Conservation (phyloP, 2,797 vertebrate genomes). For the Coluber constrictor region DNA sequence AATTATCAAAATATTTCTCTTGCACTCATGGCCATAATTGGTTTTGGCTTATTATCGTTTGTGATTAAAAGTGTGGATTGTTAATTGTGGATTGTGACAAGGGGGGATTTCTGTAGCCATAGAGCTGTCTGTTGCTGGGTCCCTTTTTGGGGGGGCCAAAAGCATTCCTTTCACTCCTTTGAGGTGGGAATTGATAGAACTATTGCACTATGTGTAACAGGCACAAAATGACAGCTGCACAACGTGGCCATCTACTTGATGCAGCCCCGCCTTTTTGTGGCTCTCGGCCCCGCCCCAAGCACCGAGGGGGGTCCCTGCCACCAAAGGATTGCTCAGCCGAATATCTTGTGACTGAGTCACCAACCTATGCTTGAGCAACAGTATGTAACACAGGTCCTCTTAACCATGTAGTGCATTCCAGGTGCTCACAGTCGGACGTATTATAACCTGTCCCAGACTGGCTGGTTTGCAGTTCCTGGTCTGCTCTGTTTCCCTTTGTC, state of each 20-base stretch:
- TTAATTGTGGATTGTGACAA: neutral
- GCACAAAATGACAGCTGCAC: neutral
- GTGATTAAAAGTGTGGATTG: neutral
- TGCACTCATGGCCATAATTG: neutral
- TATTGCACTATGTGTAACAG: neutral
- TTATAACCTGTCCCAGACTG: neutral
- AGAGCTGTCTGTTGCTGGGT: neutral
- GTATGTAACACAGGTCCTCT: neutral
- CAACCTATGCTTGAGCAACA: neutral
- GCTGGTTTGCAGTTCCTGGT: neutral
- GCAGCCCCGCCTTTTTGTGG: neutral
- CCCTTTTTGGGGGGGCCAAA: neutral
- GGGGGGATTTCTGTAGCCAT: neutral
- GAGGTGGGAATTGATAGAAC: neutral
- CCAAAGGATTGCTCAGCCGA: neutral
- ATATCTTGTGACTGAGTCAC: neutral
- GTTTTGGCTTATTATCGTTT: neutral
- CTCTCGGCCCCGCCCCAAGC: neutral
- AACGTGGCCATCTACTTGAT: neutral
- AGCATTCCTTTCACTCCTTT: neutral
- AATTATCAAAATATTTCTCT: neutral
- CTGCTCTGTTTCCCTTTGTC: neutral
- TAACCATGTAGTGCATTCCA: neutral
- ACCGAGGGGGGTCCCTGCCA: neutral
- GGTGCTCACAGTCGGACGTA: neutral